Evolutionary conservation across 2,797 vertebrate species (phyloP), one percentile per base, ranked within the genome.

Genomic region (Coreius guichenoti): DNA sequence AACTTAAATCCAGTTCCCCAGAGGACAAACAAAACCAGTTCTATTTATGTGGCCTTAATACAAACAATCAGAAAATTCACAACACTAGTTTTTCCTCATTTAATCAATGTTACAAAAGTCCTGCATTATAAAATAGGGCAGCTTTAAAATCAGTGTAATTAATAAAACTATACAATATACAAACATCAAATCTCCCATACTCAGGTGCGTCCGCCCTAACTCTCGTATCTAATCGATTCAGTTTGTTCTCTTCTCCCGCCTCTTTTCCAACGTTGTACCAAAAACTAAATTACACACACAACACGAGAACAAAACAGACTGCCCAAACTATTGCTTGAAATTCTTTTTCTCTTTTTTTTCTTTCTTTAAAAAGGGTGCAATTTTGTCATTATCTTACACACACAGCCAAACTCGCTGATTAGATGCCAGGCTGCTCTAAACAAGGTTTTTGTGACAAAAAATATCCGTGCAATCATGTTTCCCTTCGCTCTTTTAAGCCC

Each of bases 51-150:
- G 96, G 97, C 96, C 95, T 96, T 95, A 95, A 96, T 96, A 97
- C 95, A 96, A 98, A 98, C 96, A 96, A 97, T 97, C 96, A 96
- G 96, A 96, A 97, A 97, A 96, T 97, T 97, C 96, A 97, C 97
- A 97, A 98, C 96, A 97, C 97, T 96, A 98, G 85, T 91, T 93
- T 95, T 96, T 96, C 96, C 96, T 97, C 96, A 97, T 98, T 95
- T 98, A 96, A 97, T 98, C 97, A 98, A 98, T 96, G 96, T 98
- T 99, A 99, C 97, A 99, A 99, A 99, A 99, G 96, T 98, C 97
- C 97, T 98, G 98, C 97, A 96, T 98, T 98, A 99, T 97, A 99
- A 99, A 99, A 99, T 97, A 98, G 97, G 98, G 97, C 98, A 98
- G 97, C 96, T 95, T 96, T 94, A 98, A 98, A 98, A 98, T 98